A percentile compares a stretch with the other conserved stretches of the same genome.
Conservation (phyloP, 2,113 vertebrate species). For the Ceyx melanurus region DNA sequence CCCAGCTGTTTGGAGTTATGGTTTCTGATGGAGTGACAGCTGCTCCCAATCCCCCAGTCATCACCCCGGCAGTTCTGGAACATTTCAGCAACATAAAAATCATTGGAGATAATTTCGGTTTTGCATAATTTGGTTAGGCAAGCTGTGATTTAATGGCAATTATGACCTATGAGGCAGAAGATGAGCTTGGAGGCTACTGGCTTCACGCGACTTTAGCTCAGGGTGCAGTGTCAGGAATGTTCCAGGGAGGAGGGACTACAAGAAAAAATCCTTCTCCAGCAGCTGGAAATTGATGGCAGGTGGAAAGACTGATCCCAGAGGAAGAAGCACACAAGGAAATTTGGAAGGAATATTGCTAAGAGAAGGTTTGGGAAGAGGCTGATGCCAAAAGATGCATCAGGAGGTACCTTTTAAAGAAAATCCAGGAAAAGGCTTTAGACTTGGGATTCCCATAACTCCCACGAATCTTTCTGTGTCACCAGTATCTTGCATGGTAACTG, state of each 20-base stretch:
- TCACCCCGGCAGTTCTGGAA: conserved; percentile 73
- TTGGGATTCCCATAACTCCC: neutral
- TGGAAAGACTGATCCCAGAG: conserved; percentile 13
- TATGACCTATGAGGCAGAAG: conserved; percentile 66
- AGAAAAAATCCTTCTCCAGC: neutral
- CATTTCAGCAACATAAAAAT: conserved; percentile 80
- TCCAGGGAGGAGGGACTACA: conserved; percentile 16
- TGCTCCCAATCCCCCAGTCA: conserved; percentile 76
- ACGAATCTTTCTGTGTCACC: neutral
- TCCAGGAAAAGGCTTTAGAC: neutral
- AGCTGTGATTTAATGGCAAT: conserved; percentile 74
- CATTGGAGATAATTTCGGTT: conserved; percentile 75
- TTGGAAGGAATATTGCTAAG: conserved; percentile 2
- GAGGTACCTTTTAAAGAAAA: neutral
- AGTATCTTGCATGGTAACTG: neutral
- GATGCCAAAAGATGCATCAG: neutral
- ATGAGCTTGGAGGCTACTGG: conserved; percentile 51
- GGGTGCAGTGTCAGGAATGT: neutral
- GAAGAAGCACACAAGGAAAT: conserved; percentile 13
- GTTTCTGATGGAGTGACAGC: conserved; percentile 79
- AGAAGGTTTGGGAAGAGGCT: neutral
- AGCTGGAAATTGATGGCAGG: conserved; percentile 41
- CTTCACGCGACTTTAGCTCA: neutral
- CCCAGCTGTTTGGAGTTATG: conserved; percentile 81
- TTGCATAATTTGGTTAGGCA: conserved; percentile 78